Evolutionary conservation across 2,888 invertebrate species (phyloP), one percentile per base, ranked within the genome.

Genomic region (Meganola albula): DNA sequence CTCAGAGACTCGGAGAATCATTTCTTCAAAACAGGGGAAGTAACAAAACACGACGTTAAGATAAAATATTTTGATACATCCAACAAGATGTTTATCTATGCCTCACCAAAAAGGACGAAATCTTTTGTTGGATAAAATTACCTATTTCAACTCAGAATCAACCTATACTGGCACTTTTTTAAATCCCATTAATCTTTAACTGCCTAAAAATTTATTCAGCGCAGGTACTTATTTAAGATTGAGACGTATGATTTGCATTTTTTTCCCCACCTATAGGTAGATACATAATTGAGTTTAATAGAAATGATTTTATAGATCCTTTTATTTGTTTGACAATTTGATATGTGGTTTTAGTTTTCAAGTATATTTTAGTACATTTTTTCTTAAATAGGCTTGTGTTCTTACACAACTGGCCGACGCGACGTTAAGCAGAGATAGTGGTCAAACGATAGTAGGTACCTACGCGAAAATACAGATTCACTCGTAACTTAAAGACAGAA

Each of bases 51-150:
- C 44, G 32, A 36, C 34, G 23, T 36, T 36, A 27, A 54, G 61
- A 64, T 64, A 52, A 52, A 57, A 63, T 61, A 55, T 56, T 48
- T 43, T 52, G 52, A 52, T 55, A 31, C 38, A 29, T 24, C 26
- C 28, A 16, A 10, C 28, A 36, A 40, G 51, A 53, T 55, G 47
- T 7, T 3, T 20, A 41, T 35, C 39, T 37, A 28, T 43, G n/a
- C n/a, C n/a, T 11, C 26, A 28, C 41, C 34, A 37, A 48, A 58
- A 48, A 47, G 35, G 33, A 22, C 24, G 11, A 31, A 28, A 38
- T 26, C 23, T 26, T 53, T 36, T 27, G 34, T 38, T 31, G 9
- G 31, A 44, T 43, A n/a, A n/a, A n/a, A n/a, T n/a, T n/a, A n/a
- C n/a, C n/a, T n/a, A n/a, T n/a, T 48, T 44, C 43, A 31, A 41